phyloP scores from a whole-genome alignment of 2,888 invertebrate genomes.

The Idaea aversata region DNA sequence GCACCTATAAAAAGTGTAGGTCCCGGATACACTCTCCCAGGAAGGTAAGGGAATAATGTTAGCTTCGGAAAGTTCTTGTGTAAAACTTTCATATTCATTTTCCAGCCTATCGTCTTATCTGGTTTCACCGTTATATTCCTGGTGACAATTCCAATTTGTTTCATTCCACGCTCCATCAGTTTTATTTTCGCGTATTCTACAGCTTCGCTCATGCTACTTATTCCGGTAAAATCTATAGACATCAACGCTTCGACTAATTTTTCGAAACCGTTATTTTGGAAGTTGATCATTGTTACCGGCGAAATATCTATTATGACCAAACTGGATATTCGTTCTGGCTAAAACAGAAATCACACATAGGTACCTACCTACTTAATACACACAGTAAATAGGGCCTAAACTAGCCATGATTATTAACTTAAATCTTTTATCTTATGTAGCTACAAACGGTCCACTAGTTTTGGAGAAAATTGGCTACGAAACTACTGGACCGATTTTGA shows the following conservation, averaged over 20 bases:
- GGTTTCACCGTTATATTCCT: slow-evolving; percentile 12
- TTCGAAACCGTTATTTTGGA: slow-evolving; percentile 3
- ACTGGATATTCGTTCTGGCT: slow-evolving; percentile 82
- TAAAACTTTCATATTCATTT: slow-evolving; percentile 45
- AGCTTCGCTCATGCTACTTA: slow-evolving; percentile 5
- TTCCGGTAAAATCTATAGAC: slow-evolving; percentile 6
- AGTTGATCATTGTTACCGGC: slow-evolving; percentile 81
- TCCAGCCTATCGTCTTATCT: slow-evolving; percentile 47
- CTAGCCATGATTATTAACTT: too few relatives aligned
- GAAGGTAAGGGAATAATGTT: slow-evolving; percentile 46
- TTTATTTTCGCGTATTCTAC: slow-evolving; percentile 4
- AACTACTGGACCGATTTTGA: too few relatives aligned
- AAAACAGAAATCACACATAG: slow-evolving; percentile 35
- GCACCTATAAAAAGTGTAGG: slow-evolving; percentile 58
- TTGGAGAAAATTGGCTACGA: too few relatives aligned
- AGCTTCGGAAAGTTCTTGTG: slow-evolving; percentile 38
- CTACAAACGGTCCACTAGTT: too few relatives aligned
- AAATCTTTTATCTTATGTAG: too few relatives aligned
- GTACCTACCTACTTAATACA: too few relatives aligned
- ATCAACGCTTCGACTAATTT: slow-evolving; percentile 3
- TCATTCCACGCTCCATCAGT: slow-evolving; percentile 3
- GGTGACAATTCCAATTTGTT: background rate
- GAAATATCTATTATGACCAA: slow-evolving; percentile 86
- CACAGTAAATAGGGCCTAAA: too few relatives aligned
- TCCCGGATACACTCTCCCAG: slow-evolving; percentile 39